Base-by-base conservation (phyloP, 2,113 vertebrate genomes). In the Eurystomus gularis region DNA sequence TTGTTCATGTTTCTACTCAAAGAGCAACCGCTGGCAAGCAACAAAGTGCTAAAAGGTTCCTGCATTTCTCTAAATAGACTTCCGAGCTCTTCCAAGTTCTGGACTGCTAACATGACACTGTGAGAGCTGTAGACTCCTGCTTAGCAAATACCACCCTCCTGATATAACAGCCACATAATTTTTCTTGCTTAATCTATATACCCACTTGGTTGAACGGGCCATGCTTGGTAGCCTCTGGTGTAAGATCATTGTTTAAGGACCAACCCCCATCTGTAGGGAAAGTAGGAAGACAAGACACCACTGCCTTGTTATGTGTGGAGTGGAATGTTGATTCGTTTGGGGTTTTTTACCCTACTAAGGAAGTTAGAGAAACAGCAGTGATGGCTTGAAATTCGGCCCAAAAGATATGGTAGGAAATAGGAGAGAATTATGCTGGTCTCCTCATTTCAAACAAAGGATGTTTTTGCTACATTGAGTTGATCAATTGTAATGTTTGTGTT, bases 311-410 rank as follows among this genome's bases (percentile, higher is more conserved):
- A 31, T 0, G 1, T 28, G 19, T 31, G 37, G 25, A 28, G 17
- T 4, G 3, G 16, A 18, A 4, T 40, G 17, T 33, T 82, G 10
- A 7, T 37, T 62, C 28, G 3, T 42, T 68, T 83, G 9, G 9
- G 18, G 3, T 49, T 73, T 62, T 62, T 37, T 40, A 4, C 3
- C 0, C 0, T 69, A 77, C 13, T 57, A 17, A 61, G 37, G 12
- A 61, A 49, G 24, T 29, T 55, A 75, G 11, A 77, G n/a, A 75
- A 64, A 31, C 42, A 57, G 29, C 25, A 72, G 19, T 39, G 29
- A 17, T 86, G 31, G 11, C 37, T 40, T 78, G 54, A 60, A 89
- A 26, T 55, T 29, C 35, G n/a, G 9, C 7, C 3, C 28, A 14
- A 26, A 75, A 51, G 5, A 17, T 37, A 37, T 1, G 12, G 11